Evolutionary conservation across 23 tunicate species (phyloP).

Genomic region (Halocynthia roretzi): DNA sequence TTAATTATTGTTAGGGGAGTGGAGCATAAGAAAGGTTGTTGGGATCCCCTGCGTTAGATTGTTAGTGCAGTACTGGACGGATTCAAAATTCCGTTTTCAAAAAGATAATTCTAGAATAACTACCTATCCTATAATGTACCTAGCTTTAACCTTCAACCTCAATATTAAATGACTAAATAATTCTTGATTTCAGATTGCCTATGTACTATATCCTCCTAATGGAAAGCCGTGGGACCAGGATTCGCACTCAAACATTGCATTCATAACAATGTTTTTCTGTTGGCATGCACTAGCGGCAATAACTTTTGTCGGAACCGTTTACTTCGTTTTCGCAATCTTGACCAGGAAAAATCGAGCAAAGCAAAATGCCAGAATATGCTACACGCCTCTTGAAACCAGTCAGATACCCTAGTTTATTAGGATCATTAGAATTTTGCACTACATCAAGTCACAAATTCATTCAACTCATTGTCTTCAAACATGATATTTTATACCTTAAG

Average conservation of each 20-base stretch:
- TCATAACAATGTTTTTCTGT: conserved; percentile 47
- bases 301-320: conserved; percentile 2
- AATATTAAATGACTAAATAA: not conserved
- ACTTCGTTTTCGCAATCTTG: not conserved
- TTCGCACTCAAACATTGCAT: conserved; percentile 33
- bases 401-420: not conserved
- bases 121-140: too few species aligned
- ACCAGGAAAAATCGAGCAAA: not conserved
- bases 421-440: too few species aligned
- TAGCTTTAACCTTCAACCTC: not conserved
- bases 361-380: not conserved
- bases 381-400: not conserved
- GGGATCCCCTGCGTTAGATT: not conserved
- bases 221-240: conserved; percentile 24
- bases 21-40: too few species aligned
- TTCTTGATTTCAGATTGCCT: conserved; percentile 31
- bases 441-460: too few species aligned
- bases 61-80: not conserved
- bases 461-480: too few species aligned
- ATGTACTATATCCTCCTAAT: conserved; percentile 46
- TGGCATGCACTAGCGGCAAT: conserved; percentile 46
- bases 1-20: too few species aligned
- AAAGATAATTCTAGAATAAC: not conserved
- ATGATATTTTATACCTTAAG: too few species aligned
- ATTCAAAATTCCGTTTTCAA: not conserved